Evolutionary conservation across 2,797 vertebrate species (phyloP).

Genomic region (Liasis olivaceus): DNA sequence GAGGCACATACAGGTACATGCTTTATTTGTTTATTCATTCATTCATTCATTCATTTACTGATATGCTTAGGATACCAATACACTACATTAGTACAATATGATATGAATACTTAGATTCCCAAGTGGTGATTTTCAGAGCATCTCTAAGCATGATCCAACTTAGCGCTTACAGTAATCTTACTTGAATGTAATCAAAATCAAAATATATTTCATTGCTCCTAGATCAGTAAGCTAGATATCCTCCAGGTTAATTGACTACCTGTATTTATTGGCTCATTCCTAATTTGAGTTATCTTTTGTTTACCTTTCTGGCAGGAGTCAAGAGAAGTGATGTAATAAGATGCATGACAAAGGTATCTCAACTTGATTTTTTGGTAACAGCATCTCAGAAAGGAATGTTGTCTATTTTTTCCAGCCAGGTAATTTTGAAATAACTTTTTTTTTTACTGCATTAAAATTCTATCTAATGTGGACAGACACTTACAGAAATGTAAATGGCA

Average conservation of each 20-base stretch:
- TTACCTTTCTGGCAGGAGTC: constrained; percentile 63
- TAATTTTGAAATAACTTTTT: constrained; percentile 58
- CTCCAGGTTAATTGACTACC: not conserved
- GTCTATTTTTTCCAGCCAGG: constrained; percentile 73
- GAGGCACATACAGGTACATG: not conserved
- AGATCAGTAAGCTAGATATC: not conserved
- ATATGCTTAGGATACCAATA: not conserved
- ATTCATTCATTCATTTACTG: not conserved
- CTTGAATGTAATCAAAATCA: not conserved
- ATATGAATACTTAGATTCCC: not conserved
- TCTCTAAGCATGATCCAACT: not conserved
- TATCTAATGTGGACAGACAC: not conserved
- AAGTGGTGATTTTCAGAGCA: not conserved
- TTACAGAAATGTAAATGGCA: not conserved
- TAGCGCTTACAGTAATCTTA: not conserved
- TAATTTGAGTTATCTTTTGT: constrained; percentile 16
- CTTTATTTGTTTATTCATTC: not conserved
- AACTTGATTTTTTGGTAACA: constrained; percentile 68
- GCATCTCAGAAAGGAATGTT: constrained; percentile 74
- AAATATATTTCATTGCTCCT: not conserved
- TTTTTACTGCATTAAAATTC: not conserved
- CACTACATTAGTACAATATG: not conserved
- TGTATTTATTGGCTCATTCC: constrained; percentile 11
- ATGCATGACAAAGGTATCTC: constrained; percentile 69
- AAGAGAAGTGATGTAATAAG: constrained; percentile 73